Base-by-base conservation (phyloP, 2,113 vertebrate species). In the Clarias batrachus region DNA sequence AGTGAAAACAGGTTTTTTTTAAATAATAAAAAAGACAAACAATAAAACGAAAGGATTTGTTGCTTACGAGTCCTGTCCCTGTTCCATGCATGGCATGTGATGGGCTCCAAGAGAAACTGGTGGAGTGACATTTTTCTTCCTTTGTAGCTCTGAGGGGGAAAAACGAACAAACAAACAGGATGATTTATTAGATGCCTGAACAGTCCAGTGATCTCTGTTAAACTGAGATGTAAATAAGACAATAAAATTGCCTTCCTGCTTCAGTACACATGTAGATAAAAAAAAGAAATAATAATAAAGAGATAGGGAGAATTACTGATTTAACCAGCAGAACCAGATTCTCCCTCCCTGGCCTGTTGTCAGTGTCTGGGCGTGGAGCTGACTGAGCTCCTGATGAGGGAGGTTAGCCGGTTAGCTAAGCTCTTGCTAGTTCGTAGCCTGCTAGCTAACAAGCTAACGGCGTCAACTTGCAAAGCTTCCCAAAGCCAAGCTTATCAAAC, bases 51-150 rank as follows among this genome's bases (percentile, higher is more conserved):
- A 52, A 8, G 6, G 56, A 66, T 8, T 3, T 0, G 27, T 11
- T 25, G 94, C 97, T 97, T 93, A 99, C 98, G 98, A 71, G 97
- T 98, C 62, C 97, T 96, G 92, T 99, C 98, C 93, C 95, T 95
- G 94, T 99, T 99, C 98, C 98, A 99, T 5, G 98, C 97, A 91
- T 99, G 98, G 92, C 98, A 99, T 92, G 97, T 99, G 93, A 99
- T 99, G 90, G 98, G 98, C 90, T 99, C 98, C 92, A 99, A 89
- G 90, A 99, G 96, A 93, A 99, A 99, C 93, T 99, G 98, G 90
- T 99, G 97, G 70, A 99, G 97, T 91, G 98, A 98, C 98, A 99
- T 99, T 91, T 93, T 95, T 88, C 57, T 82, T 63, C 12, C 82
- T 71, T 77, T 78, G n/a, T 82, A 88, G 52, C 41, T 88, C 88